Conservation (phyloP, 2,888 invertebrate genomes). For the Hermaeophaga mercurialis region DNA sequence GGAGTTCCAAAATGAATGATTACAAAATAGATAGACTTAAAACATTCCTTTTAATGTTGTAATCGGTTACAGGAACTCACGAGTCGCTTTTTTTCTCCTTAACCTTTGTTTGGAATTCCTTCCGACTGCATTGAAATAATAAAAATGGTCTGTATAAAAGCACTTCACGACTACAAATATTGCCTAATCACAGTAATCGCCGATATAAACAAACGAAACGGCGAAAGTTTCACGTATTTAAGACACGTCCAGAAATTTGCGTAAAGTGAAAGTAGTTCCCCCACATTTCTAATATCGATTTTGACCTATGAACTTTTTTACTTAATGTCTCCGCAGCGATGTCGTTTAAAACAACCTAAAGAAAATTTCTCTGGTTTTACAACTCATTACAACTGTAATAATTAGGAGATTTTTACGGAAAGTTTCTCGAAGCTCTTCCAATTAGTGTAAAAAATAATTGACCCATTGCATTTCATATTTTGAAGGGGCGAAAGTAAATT, state of each 20-base stretch:
- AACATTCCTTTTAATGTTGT: too few relatives aligned
- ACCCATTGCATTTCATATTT: too few relatives aligned
- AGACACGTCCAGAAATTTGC: slow-evolving; percentile 32
- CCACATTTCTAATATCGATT: slow-evolving; percentile 17
- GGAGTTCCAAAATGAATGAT: too few relatives aligned
- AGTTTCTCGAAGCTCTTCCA: too few relatives aligned
- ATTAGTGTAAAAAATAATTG: too few relatives aligned
- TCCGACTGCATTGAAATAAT: slow-evolving; percentile 3
- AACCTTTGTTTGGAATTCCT: background rate
- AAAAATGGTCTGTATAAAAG: slow-evolving; percentile 1
- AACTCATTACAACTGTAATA: too few relatives aligned
- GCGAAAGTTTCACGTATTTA: slow-evolving; percentile 31
- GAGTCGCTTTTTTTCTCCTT: background rate
- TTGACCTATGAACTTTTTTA: slow-evolving; percentile 26
- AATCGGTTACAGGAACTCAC: slow-evolving; percentile 11
- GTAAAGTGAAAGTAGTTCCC: slow-evolving; percentile 25
- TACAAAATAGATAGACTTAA: too few relatives aligned
- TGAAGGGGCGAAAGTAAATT: too few relatives aligned
- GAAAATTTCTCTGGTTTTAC: too few relatives aligned
- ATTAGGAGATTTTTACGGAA: too few relatives aligned
- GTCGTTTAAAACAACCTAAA: too few relatives aligned
- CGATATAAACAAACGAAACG: slow-evolving; percentile 27
- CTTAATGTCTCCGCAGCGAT: too few relatives aligned
- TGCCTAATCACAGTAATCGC: slow-evolving; percentile 30
- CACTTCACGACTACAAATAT: slow-evolving; percentile 28